Evolutionary conservation across 2,797 vertebrate genomes (phyloP).

Genomic region (Pygocentrus nattereri): DNA sequence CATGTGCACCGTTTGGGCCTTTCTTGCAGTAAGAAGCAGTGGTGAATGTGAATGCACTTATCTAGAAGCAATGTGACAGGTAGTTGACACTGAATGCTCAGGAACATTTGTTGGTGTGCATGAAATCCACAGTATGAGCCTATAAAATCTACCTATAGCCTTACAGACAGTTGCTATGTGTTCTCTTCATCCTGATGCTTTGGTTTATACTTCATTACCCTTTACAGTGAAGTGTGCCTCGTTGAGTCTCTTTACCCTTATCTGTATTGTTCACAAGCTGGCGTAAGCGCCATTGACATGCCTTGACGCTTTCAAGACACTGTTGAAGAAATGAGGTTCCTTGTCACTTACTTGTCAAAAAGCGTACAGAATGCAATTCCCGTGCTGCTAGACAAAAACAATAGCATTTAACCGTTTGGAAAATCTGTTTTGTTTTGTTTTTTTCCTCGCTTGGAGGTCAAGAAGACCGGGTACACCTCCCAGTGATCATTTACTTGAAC

Average conservation of each 20-base stretch:
- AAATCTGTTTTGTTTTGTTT: conserved; percentile 12
- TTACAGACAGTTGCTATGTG: conserved; percentile 49
- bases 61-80: conserved; percentile 60
- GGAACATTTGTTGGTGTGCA: conserved; percentile 55
- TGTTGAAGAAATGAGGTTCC: conserved; percentile 43
- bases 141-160: conserved; percentile 50
- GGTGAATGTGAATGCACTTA: conserved; percentile 62
- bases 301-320: conserved; percentile 32
- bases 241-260: conserved; percentile 21
- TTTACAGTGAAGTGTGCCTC: conserved; percentile 16
- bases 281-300: conserved; percentile 20
- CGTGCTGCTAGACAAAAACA: conserved; percentile 45
- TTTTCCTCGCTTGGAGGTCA: conserved; percentile 24
- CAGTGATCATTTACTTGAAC: conserved; percentile 51
- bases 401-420: conserved; percentile 31
- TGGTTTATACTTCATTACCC: conserved; percentile 35
- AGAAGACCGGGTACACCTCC: conserved; percentile 24
- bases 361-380: conserved; percentile 35
- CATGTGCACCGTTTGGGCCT: conserved; percentile 13
- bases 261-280: conserved; percentile 37
- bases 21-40: conserved; percentile 28
- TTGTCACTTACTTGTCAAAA: conserved; percentile 41
- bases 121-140: conserved; percentile 43
- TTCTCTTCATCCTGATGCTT: conserved; percentile 41
- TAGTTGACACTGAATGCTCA: conserved; percentile 63